Conservation (phyloP, 2,113 vertebrate species). For the Gnathonemus longibarbis region DNA sequence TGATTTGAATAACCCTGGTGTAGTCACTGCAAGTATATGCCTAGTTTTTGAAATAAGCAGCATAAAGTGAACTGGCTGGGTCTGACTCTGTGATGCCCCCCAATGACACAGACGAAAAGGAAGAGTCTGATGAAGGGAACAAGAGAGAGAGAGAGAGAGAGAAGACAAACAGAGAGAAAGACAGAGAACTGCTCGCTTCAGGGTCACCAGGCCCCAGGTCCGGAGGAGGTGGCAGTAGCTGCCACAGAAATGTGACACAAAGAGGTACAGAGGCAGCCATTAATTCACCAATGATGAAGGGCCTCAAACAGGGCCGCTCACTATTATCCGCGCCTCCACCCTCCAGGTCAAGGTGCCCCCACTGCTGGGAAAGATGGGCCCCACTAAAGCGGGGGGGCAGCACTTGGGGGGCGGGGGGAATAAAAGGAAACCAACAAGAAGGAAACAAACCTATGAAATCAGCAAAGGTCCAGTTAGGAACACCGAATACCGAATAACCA, state of each 20-base stretch:
- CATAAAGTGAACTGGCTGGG: background rate
- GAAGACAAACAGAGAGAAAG: background rate
- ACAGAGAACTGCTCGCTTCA: background rate
- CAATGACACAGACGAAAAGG: background rate
- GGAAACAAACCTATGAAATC: background rate
- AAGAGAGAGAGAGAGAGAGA: background rate
- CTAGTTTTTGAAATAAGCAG: background rate
- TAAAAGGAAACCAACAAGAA: background rate
- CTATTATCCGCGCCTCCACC: too few relatives aligned
- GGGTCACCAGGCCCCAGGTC: background rate
- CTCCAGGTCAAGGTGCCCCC: background rate
- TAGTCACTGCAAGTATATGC: background rate
- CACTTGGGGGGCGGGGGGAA: background rate
- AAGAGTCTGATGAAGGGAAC: background rate
- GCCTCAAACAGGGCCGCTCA: too few relatives aligned
- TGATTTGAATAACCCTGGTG: background rate
- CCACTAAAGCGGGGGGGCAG: too few relatives aligned
- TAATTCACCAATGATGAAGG: background rate
- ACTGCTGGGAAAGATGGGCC: too few relatives aligned
- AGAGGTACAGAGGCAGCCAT: too few relatives aligned
- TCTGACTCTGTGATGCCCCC: background rate
- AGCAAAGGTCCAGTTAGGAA: background rate
- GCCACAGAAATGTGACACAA: background rate
- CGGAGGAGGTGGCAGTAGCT: background rate
- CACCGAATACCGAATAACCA: background rate